phyloP scores from a whole-genome alignment of 1,140 invertebrate species.

The Cydia strobilella region DNA sequence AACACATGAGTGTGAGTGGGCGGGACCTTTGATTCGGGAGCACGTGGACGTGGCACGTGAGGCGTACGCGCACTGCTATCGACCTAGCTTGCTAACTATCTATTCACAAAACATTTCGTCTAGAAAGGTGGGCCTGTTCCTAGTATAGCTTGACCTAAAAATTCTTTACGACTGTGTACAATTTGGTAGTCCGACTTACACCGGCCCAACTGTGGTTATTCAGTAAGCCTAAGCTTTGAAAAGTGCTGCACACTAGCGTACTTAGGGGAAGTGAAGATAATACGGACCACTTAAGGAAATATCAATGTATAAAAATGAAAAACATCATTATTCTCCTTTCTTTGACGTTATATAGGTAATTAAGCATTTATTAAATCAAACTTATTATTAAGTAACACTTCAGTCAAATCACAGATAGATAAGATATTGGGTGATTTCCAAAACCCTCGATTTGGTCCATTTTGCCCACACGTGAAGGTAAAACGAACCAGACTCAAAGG shows the following conservation, averaged over 20 bases:
- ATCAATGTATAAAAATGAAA: too few relatives aligned
- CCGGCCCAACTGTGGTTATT: background rate
- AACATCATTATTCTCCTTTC: too few relatives aligned
- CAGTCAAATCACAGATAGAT: too few relatives aligned
- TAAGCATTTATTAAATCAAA: too few relatives aligned
- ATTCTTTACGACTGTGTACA: background rate
- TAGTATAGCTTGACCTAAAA: background rate
- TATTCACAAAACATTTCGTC: background rate
- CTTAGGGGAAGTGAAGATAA: too few relatives aligned
- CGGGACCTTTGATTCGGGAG: conserved; percentile 34
- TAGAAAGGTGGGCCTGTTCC: background rate
- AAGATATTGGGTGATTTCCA: too few relatives aligned
- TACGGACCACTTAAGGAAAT: too few relatives aligned
- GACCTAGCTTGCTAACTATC: conserved; percentile 14
- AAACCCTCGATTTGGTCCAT: too few relatives aligned
- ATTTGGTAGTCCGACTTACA: background rate
- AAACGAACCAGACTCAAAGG: too few relatives aligned
- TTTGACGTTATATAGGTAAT: too few relatives aligned
- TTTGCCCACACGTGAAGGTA: too few relatives aligned
- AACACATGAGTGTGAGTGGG: conserved; percentile 15
- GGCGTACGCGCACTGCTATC: conserved; percentile 42
- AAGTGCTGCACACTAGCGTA: background rate
- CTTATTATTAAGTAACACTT: too few relatives aligned
- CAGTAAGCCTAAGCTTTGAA: background rate
- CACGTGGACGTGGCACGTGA: conserved; percentile 49